phyloP scores from a whole-genome alignment of 23 tunicate species.

The Botrylloides violaceus region DNA sequence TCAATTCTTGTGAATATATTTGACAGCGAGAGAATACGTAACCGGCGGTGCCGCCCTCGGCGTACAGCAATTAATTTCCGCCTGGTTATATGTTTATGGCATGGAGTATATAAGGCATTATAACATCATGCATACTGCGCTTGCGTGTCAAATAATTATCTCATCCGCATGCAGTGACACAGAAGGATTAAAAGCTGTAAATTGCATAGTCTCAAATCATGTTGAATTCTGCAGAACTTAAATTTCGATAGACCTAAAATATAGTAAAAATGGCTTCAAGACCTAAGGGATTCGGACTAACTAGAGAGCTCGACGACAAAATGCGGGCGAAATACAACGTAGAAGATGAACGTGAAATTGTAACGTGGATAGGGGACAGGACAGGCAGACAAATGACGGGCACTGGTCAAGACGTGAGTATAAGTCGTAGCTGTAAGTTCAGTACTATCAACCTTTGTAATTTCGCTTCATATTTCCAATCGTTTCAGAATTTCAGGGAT shows the following conservation, averaged over 20 bases:
- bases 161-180: no score
- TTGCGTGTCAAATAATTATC: no score
- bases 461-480: neutral
- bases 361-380: constrained; percentile 46
- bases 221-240: no score
- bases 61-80: neutral
- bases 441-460: neutral
- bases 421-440: neutral
- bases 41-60: constrained; percentile 3
- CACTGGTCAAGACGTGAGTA: constrained; percentile 9
- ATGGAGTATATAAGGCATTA: no score
- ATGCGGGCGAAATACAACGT: constrained; percentile 59
- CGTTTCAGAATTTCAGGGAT: constrained; percentile 26
- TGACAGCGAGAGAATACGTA: neutral
- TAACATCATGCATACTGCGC: neutral
- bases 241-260: neutral
- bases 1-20: neutral
- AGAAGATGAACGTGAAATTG: constrained; percentile 82
- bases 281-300: constrained; percentile 89
- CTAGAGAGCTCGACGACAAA: constrained; percentile 59
- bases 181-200: no score
- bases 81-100: neutral
- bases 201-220: no score
- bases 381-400: neutral
- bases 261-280: constrained; percentile 70